Evolutionary conservation across 2,888 invertebrate genomes (phyloP).

Genomic region (Drosophila infuscata): DNA sequence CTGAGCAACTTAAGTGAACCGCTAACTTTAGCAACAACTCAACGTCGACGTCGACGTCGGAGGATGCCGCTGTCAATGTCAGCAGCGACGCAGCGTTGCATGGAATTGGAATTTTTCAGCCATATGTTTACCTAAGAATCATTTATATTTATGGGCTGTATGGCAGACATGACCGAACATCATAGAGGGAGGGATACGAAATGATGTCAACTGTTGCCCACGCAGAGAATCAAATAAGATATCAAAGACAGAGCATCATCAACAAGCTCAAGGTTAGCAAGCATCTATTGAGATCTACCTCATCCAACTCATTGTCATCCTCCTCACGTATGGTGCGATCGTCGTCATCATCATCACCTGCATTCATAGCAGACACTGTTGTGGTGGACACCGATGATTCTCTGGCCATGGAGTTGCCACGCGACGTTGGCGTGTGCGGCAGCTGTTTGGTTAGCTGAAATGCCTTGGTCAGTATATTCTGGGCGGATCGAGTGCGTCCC

Average conservation of each 20-base stretch:
- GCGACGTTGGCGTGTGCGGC: constrained; percentile 84
- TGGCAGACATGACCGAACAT: constrained; percentile 9
- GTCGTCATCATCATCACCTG: constrained; percentile 87
- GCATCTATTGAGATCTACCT: constrained; percentile 71
- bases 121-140: constrained; percentile 45
- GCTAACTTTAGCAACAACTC: constrained; percentile 32
- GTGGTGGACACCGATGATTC: constrained; percentile 82
- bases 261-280: constrained; percentile 59
- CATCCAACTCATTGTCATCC: constrained; percentile 86
- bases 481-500: constrained; percentile 90
- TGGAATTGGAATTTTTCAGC: constrained; percentile 50
- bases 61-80: constrained; percentile 68
- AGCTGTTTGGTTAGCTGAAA: constrained; percentile 88
- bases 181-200: constrained; percentile 13
- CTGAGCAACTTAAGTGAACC: constrained; percentile 40
- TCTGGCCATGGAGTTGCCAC: constrained; percentile 81
- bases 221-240: constrained; percentile 15
- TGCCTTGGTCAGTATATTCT: constrained; percentile 93
- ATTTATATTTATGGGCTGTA: constrained; percentile 21
- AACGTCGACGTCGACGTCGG: constrained; percentile 28
- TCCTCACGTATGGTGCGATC: constrained; percentile 89
- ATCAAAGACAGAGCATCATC: constrained; percentile 1
- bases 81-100: constrained; percentile 39
- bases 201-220: constrained; percentile 51
- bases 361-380: constrained; percentile 36